Evolutionary conservation across 2,888 invertebrate species (phyloP).

Genomic region (Shargacucullia verbasci): DNA sequence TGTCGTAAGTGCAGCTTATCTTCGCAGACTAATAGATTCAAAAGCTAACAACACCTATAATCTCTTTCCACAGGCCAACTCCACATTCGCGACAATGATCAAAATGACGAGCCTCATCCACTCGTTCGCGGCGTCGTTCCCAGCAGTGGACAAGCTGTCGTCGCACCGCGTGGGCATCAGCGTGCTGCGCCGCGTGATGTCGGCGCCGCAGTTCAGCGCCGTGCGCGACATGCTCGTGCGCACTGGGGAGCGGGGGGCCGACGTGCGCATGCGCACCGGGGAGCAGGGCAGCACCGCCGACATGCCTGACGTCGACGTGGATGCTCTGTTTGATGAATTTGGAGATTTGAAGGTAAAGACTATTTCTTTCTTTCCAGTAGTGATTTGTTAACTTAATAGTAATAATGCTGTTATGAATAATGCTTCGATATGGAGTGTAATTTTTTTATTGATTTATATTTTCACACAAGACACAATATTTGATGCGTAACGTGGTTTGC

Average conservation of each 20-base stretch:
- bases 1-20: no score
- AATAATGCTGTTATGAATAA: no score
- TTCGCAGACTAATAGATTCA: no score
- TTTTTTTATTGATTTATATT: no score
- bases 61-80: constrained; percentile 81
- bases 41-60: no score
- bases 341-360: constrained; percentile 65
- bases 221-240: constrained; percentile 64
- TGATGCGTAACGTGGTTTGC: no score
- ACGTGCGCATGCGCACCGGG: constrained; percentile 56
- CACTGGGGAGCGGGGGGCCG: constrained; percentile 38
- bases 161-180: constrained; percentile 70
- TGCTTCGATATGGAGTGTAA: no score
- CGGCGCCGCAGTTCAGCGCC: constrained; percentile 64
- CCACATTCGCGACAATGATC: constrained; percentile 85
- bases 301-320: constrained; percentile 66
- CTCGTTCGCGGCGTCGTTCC: constrained; percentile 74
- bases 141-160: constrained; percentile 68
- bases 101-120: constrained; percentile 78
- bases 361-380: no score
- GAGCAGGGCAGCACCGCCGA: constrained; percentile 50
- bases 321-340: constrained; percentile 70
- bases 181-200: constrained; percentile 67
- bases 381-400: no score
- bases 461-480: no score